Evolutionary conservation across 2,113 vertebrate genomes (phyloP).

Genomic region (Anhinga anhinga): DNA sequence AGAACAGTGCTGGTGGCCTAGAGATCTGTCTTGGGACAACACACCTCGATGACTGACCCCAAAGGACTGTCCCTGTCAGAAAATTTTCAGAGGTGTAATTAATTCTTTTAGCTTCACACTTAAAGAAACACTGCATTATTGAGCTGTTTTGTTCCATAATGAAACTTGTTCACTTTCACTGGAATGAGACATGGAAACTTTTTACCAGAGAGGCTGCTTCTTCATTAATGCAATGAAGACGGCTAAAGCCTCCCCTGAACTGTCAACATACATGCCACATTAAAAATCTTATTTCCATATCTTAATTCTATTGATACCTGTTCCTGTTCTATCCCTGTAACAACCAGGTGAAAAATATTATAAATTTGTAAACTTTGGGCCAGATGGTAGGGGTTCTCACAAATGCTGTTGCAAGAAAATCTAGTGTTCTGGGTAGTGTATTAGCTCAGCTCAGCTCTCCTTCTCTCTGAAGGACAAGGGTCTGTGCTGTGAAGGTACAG

Average conservation of each 20-base stretch:
- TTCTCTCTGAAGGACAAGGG: not conserved
- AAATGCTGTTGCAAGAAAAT: not conserved
- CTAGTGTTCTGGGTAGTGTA: not conserved
- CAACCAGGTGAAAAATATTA: not conserved
- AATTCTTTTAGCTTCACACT: not conserved
- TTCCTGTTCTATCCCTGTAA: not conserved
- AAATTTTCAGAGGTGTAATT: not conserved
- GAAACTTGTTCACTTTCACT: not conserved
- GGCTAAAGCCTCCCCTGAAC: not conserved
- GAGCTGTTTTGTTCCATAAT: not conserved
- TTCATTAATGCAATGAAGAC: not conserved
- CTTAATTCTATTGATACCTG: not conserved
- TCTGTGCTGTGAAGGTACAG: not conserved
- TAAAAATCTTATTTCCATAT: not conserved
- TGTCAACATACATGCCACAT: not conserved
- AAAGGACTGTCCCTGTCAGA: not conserved
- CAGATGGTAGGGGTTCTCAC: not conserved
- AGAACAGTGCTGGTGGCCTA: not conserved
- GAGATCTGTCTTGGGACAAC: not conserved
- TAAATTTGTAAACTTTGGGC: not conserved
- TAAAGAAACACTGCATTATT: not conserved
- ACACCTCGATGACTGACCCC: fast-evolving
- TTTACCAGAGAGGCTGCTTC: not conserved
- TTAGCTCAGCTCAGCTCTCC: not conserved
- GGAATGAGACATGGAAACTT: not conserved